Conservation (phyloP, 1,140 invertebrate species). For the Marisa cornuarietis region DNA sequence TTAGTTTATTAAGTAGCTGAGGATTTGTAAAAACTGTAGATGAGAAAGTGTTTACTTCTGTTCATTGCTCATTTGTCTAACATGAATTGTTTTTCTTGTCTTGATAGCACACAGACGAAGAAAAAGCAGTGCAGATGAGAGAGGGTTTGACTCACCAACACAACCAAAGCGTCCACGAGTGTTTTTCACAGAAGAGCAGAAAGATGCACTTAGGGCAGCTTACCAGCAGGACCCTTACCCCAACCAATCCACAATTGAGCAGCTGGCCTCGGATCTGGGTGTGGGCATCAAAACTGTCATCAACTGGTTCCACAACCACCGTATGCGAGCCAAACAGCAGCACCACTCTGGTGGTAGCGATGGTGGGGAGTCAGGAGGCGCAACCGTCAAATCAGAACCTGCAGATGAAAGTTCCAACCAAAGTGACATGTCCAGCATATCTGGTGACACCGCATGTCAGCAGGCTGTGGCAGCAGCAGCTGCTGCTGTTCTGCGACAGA, state of each 20-base stretch:
- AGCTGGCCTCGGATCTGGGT: slow-evolving; percentile 88
- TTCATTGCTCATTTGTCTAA: not conserved
- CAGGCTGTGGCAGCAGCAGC: slow-evolving; percentile 22
- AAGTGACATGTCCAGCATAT: slow-evolving; percentile 64
- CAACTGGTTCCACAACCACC: slow-evolving; percentile 99
- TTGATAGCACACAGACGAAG: slow-evolving; percentile 53
- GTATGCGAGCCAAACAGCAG: slow-evolving; percentile 90
- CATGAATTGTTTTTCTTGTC: slow-evolving; percentile 19
- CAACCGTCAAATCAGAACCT: slow-evolving; percentile 40
- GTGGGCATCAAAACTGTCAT: slow-evolving; percentile 92
- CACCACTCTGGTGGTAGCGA: slow-evolving; percentile 44
- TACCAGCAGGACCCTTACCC: slow-evolving; percentile 97
- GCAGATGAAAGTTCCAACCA: slow-evolving; percentile 60
- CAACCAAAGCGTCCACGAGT: slow-evolving; percentile 73
- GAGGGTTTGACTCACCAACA: slow-evolving; percentile 53
- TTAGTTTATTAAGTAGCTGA: not conserved
- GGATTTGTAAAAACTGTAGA: not conserved
- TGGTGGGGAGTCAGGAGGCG: slow-evolving; percentile 7
- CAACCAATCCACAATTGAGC: slow-evolving; percentile 93
- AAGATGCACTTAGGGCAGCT: slow-evolving; percentile 91
- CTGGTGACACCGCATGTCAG: slow-evolving; percentile 45
- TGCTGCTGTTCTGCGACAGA: slow-evolving; percentile 22
- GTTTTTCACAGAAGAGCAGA: slow-evolving; percentile 97
- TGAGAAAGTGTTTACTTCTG: not conserved
- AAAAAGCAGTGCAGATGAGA: slow-evolving; percentile 54